Evolutionary conservation across 2,888 invertebrate species (phyloP), one percentile per base, ranked within the genome.

Genomic region (Thyatira batis): DNA sequence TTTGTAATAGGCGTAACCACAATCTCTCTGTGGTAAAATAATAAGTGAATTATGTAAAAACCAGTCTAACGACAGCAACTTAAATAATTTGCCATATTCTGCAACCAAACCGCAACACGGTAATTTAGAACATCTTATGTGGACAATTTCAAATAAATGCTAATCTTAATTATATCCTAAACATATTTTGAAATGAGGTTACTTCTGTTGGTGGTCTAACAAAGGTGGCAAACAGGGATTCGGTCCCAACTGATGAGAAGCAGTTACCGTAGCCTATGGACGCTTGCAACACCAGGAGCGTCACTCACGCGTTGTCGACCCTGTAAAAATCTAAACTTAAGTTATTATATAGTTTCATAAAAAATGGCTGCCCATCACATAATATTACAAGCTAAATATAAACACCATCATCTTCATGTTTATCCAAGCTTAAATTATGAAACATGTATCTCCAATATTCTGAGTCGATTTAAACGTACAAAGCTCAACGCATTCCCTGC

Each of bases 401-500:
- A 17, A 11, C 39, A 17, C 8, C 39, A 39, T 17, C n/a, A 6
- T 8, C 39, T 3, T 8, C 13, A 8, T 13, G 13, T 33, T 33
- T n/a, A 33, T 33, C 39, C 8, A 13, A 39, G 13, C 17, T 39
- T 4, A 39, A 17, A 33, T 33, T 33, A 33, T 33, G 33, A 33
- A 33, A 13, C 33, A 1, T 11, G 17, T 17, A 39, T 39, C 39
- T 39, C 39, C 13, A 39, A 39, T 39, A 39, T 39, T 39, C 8
- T 4, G 17, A 39, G 39, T 23, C 3, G 6, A 23, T 17, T 39
- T 39, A 17, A 39, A 17, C 17, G 17, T 17, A 39, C 39, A 39
- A 39, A 39, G 39, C 39, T 39, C 39, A 6, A 39, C 39, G 13
- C 58, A 59, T 54, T 63, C 55, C 58, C 33, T 52, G 45, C 62